A percentile compares a stretch with the other conserved stretches of the same genome.
These are phyloP conservation scores for Apteryx owenii DNA, from an alignment of 2,113 vertebrate genomes.

Conservation along the genomic window DNA sequence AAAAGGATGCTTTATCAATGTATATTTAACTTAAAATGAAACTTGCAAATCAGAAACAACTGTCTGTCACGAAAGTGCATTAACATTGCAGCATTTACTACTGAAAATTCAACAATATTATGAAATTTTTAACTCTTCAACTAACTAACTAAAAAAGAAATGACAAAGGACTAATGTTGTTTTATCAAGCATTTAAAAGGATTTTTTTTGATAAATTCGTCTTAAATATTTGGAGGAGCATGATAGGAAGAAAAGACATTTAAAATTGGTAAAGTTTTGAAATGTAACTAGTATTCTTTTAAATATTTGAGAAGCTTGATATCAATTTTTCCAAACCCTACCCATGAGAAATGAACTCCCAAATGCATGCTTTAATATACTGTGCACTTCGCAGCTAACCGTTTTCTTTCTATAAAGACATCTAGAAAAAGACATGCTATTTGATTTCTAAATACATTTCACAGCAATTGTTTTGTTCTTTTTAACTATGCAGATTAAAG, in stretches of 20 bases:
- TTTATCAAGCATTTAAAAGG: conserved; percentile 48
- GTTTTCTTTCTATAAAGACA: neutral
- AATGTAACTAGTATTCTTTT: conserved; percentile 29
- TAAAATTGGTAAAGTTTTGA: conserved; percentile 12
- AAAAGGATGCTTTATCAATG: conserved; percentile 66
- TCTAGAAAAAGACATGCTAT: neutral
- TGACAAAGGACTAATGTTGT: neutral
- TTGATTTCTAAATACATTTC: conserved; percentile 37
- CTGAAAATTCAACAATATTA: conserved; percentile 56
- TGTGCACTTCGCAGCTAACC: neutral
- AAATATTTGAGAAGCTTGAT: conserved; percentile 48
- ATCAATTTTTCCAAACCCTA: conserved; percentile 13
- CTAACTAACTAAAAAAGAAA: conserved; percentile 34
- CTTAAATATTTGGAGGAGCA: conserved; percentile 42
- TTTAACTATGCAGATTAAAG: conserved; percentile 61
- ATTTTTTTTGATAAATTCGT: conserved; percentile 39
- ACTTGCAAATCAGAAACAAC: conserved; percentile 68
- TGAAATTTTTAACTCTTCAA: conserved; percentile 65
- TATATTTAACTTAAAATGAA: conserved; percentile 75
- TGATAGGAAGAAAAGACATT: neutral
- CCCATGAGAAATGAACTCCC: conserved; percentile 8
- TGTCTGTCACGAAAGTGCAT: conserved; percentile 63
- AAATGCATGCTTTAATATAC: neutral
- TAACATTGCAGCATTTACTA: conserved; percentile 37
- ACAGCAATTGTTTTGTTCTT: conserved; percentile 57